Evolutionary conservation across 2,888 invertebrate genomes (phyloP).

Genomic region (Gisinianus flammeolus): DNA sequence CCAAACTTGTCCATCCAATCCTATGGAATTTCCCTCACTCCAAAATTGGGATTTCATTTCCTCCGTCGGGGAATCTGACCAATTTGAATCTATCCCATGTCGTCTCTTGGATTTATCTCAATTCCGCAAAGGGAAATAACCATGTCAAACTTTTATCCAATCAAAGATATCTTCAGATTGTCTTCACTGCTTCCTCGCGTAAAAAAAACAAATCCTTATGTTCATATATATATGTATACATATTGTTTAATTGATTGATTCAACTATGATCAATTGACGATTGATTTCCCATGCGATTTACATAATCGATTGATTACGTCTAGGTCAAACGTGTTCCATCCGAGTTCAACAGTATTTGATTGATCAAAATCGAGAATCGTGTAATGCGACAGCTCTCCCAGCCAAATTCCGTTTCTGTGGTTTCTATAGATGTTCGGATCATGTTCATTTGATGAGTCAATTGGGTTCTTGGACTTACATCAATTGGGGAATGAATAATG

Average conservation of each 20-base stretch:
- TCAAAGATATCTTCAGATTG: slow-evolving; percentile 29
- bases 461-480: slow-evolving; percentile 36
- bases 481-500: slow-evolving; percentile 38
- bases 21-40: slow-evolving; percentile 26
- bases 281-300: neutral
- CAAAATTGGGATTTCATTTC: slow-evolving; percentile 31
- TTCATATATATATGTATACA: neutral
- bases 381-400: slow-evolving; percentile 22
- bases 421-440: slow-evolving; percentile 32
- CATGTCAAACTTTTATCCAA: neutral
- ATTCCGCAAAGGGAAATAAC: neutral
- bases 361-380: slow-evolving; percentile 17
- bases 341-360: slow-evolving; percentile 38
- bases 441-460: slow-evolving; percentile 33
- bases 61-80: neutral
- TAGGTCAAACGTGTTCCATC: slow-evolving; percentile 35
- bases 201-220: neutral
- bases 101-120: neutral
- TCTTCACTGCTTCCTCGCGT: slow-evolving; percentile 38
- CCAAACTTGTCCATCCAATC: slow-evolving; percentile 35
- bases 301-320: neutral
- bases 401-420: slow-evolving; percentile 30
- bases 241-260: neutral
- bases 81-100: neutral
- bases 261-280: neutral